Evolutionary conservation across 2,113 vertebrate genomes (phyloP).

Genomic region (Aegithalos caudatus): DNA sequence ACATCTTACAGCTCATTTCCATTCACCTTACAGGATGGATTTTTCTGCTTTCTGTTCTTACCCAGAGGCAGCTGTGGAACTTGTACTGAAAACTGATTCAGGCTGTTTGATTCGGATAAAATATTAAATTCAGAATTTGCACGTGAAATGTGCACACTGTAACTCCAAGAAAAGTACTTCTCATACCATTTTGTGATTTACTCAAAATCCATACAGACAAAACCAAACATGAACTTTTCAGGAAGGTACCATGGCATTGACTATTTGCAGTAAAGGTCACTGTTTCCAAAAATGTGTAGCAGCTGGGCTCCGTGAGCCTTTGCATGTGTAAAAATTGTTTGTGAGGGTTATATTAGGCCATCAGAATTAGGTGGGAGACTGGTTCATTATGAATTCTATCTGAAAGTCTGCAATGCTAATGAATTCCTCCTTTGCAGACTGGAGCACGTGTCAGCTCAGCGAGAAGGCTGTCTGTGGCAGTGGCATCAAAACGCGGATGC

Average conservation of each 20-base stretch:
- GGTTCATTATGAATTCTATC: neutral
- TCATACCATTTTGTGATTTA: neutral
- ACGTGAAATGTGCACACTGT: neutral
- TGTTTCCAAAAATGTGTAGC: neutral
- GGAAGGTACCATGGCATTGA: neutral
- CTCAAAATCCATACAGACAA: neutral
- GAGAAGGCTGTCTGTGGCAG: slow-evolving; percentile 91
- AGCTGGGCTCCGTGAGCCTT: neutral
- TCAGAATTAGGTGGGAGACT: neutral
- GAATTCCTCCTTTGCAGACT: slow-evolving; percentile 77
- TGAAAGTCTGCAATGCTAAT: neutral
- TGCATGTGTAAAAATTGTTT: neutral
- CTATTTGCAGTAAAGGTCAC: neutral
- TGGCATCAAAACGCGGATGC: slow-evolving; percentile 93
- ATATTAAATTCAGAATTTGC: neutral
- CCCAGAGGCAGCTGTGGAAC: neutral
- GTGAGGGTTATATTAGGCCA: neutral
- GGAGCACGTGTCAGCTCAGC: slow-evolving; percentile 97
- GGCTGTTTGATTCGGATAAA: neutral
- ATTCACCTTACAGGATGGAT: neutral
- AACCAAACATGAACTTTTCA: neutral
- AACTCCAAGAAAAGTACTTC: neutral
- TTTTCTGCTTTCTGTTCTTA: neutral
- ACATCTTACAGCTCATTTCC: neutral
- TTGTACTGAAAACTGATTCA: neutral